Conservation (phyloP, 1,140 invertebrate species). For the Pogonognathellus flavescens region DNA sequence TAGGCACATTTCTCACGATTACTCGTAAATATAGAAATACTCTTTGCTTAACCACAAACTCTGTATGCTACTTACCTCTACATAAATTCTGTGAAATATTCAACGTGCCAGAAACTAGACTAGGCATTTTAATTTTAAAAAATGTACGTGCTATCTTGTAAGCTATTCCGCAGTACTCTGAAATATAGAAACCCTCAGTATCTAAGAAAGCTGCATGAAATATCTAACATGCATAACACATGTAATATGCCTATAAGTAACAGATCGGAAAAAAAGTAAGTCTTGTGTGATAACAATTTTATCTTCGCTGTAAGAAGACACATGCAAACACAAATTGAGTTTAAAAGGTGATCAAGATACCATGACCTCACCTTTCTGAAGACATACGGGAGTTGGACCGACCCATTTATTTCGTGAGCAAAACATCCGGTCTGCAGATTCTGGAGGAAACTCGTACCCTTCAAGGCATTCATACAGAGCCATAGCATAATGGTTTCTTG, state of each 20-base stretch:
- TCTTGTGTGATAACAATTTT: too few species aligned
- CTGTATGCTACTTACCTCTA: neutral
- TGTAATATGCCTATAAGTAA: too few species aligned
- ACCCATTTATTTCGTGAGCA: constrained; percentile 74
- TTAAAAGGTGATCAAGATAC: neutral
- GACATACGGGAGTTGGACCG: constrained; percentile 73
- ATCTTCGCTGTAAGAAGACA: too few species aligned
- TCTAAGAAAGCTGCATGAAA: too few species aligned
- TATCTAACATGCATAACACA: too few species aligned
- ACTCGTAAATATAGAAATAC: too few species aligned
- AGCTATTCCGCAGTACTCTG: too few species aligned
- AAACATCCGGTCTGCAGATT: constrained; percentile 72
- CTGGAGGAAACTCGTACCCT: constrained; percentile 72
- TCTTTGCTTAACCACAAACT: too few species aligned
- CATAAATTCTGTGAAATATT: neutral
- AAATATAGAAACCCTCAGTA: too few species aligned
- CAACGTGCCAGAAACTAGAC: neutral
- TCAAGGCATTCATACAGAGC: constrained; percentile 74
- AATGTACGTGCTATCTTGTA: too few species aligned
- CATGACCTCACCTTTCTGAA: constrained; percentile 63
- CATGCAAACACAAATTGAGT: neutral
- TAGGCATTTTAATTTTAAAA: too few species aligned
- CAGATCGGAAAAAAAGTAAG: too few species aligned
- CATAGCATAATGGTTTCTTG: constrained; percentile 74
- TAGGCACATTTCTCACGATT: neutral